A percentile compares a stretch with the other conserved stretches of the same genome.
These are phyloP conservation scores for Eospalax fontanierii DNA, from an alignment of 2,797 vertebrate genomes.

Conservation along the genomic window DNA sequence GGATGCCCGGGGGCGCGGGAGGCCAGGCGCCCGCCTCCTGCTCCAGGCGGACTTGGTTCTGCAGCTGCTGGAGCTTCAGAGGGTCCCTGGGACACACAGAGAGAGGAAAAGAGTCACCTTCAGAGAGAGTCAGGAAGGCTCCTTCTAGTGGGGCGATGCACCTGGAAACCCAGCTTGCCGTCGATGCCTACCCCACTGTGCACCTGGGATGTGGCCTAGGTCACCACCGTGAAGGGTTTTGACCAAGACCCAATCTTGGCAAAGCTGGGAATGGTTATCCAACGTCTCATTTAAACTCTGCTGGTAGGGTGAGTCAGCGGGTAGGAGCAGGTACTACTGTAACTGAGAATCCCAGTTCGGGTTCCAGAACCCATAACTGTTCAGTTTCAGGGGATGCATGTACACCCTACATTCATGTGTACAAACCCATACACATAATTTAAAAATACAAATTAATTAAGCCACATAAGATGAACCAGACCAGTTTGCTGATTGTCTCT, in stretches of 20 bases:
- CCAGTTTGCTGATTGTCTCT: neutral
- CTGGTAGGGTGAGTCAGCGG: neutral
- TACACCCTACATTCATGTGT: neutral
- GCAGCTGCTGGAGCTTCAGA: constrained; percentile 95
- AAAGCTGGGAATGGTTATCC: neutral
- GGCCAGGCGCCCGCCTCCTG: constrained; percentile 92
- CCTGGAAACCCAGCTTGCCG: neutral
- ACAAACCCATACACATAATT: neutral
- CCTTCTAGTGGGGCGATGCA: rapidly evolving
- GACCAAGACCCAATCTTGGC: neutral
- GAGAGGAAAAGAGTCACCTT: constrained; percentile 79
- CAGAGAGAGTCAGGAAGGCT: constrained; percentile 53
- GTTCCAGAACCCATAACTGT: neutral
- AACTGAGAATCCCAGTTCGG: neutral
- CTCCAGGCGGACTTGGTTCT: constrained; percentile 96
- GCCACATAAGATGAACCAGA: neutral
- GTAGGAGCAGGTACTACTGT: neutral
- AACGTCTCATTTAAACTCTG: neutral
- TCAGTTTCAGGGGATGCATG: neutral
- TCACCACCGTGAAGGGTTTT: rapidly evolving
- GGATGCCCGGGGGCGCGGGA: constrained; percentile 83
- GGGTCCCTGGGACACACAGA: constrained; percentile 92
- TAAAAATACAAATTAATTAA: neutral
- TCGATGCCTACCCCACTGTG: rapidly evolving
- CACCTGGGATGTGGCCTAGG: rapidly evolving